Percentiles rank a stretch among this genome's conserved stretches.
Conservation (phyloP, 2,113 vertebrate genomes). For the Gobio gobio region DNA sequence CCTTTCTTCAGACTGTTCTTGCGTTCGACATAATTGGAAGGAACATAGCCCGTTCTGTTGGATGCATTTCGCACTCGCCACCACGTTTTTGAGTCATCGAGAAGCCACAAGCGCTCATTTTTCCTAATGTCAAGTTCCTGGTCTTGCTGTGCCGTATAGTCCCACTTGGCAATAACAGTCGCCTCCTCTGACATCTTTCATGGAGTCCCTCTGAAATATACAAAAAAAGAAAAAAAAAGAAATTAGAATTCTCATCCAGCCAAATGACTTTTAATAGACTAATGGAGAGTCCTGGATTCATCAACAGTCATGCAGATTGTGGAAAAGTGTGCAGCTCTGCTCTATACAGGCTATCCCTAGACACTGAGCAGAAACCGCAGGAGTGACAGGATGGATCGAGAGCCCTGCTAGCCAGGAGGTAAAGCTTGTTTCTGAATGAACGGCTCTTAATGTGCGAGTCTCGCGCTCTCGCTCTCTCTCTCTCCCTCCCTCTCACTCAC, state of each 20-base stretch:
- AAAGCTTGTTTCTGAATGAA: background rate
- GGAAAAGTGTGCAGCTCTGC: background rate
- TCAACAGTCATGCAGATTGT: background rate
- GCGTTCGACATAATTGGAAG: constrained; percentile 86
- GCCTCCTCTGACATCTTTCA: constrained; percentile 93
- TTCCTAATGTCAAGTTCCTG: constrained; percentile 90
- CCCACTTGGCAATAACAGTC: constrained; percentile 91
- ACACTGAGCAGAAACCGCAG: background rate
- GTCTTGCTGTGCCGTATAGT: constrained; percentile 89
- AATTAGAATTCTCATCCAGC: background rate
- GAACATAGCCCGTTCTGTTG: constrained; percentile 85
- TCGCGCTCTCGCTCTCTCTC: background rate
- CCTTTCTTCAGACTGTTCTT: constrained; percentile 90
- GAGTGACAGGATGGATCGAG: background rate
- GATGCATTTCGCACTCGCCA: constrained; percentile 85
- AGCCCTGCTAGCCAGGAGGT: background rate
- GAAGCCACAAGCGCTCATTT: constrained; percentile 85
- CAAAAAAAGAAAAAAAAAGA: background rate
- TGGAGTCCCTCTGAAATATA: constrained; percentile 81
- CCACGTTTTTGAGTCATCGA: constrained; percentile 88
- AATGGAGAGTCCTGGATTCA: background rate
- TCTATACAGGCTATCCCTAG: constrained; percentile 15
- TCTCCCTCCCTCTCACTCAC: background rate
- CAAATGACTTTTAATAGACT: background rate
- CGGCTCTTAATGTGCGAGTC: background rate